Base-by-base conservation (phyloP, 1,140 invertebrate genomes). In the Contarinia nasturtii region DNA sequence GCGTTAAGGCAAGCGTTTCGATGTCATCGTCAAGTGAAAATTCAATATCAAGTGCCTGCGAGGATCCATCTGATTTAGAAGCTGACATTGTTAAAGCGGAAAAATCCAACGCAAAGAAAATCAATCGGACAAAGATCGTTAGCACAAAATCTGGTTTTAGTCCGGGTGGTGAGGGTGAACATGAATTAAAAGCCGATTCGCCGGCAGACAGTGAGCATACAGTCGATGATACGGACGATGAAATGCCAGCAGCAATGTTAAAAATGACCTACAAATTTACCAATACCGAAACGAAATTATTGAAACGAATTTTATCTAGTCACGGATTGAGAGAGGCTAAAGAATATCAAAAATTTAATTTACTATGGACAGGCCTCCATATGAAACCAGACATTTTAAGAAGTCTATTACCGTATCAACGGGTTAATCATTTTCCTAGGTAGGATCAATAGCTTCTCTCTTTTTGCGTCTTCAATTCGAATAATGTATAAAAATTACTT, bases 401-500 rank as follows among this genome's bases (percentile, higher is more conserved):
- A 50, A 76, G 76, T 43, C 66, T 94, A 49, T 72, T 79, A 42
- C 75, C 84, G 33, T 85, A 89, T 63, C 89, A 93, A 67, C 76
- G 87, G 60, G 82, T 93, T 21, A 94, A 94, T 64, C 90, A 94
- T 67, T 94, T 94, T 66, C 90, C 90, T 11, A 81, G 87, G 82
- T 86, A 64, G 58, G n/a, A n/a, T n/a, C 10, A 10, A 27, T 10
- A 27, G 27, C 10, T 27, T n/a, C n/a, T n/a, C n/a, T n/a, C n/a
- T 14, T 41, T 15, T 5, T 5, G 14, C 14, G 14, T 41, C 7
- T 41, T 18, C 18, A 18, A 17, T 5, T 41, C 38, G 12, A 19
- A 20, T 19, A n/a, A n/a, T n/a, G n/a, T n/a, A n/a, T n/a, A n/a
- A n/a, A n/a, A n/a, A n/a, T n/a, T n/a, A n/a, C n/a, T n/a, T n/a